phyloP scores from a whole-genome alignment of 2,888 invertebrate genomes.

The Lepetodrilus schrolli region DNA sequence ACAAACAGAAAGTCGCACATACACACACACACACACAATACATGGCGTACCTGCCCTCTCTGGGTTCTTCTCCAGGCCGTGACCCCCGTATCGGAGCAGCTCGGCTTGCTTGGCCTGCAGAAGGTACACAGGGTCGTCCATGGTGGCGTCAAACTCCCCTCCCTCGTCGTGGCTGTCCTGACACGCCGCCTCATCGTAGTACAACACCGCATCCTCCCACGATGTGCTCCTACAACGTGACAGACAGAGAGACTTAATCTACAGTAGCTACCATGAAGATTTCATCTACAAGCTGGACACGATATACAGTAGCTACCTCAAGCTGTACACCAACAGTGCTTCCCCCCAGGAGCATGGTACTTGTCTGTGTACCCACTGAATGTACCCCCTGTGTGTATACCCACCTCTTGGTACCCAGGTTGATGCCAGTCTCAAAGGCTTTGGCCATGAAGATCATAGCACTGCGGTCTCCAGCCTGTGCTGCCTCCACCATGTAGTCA shows the following conservation, averaged over 20 bases:
- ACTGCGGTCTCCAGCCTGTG: constrained; percentile 77
- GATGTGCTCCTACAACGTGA: constrained; percentile 72
- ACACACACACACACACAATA: too few relatives aligned
- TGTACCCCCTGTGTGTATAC: not conserved
- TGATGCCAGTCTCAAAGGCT: constrained; percentile 77
- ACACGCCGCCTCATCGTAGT: constrained; percentile 75
- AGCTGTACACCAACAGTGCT: too few relatives aligned
- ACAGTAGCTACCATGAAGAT: too few relatives aligned
- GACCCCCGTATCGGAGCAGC: constrained; percentile 76
- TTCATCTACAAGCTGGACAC: too few relatives aligned
- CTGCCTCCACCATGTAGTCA: constrained; percentile 76
- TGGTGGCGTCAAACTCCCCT: constrained; percentile 71
- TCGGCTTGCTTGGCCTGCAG: constrained; percentile 77
- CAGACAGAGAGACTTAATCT: too few relatives aligned
- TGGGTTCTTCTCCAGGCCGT: constrained; percentile 75
- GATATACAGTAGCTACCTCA: too few relatives aligned
- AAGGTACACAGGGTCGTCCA: constrained; percentile 76
- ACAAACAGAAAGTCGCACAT: too few relatives aligned
- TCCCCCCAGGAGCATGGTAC: too few relatives aligned
- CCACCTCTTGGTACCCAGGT: constrained; percentile 72
- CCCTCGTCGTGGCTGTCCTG: constrained; percentile 71
- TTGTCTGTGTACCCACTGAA: too few relatives aligned
- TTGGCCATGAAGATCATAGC: constrained; percentile 78
- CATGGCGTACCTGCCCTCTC: constrained; percentile 75
- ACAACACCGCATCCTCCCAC: constrained; percentile 75